phyloP scores from a whole-genome alignment of 1,140 invertebrate species.

The Hyphantria cunea region DNA sequence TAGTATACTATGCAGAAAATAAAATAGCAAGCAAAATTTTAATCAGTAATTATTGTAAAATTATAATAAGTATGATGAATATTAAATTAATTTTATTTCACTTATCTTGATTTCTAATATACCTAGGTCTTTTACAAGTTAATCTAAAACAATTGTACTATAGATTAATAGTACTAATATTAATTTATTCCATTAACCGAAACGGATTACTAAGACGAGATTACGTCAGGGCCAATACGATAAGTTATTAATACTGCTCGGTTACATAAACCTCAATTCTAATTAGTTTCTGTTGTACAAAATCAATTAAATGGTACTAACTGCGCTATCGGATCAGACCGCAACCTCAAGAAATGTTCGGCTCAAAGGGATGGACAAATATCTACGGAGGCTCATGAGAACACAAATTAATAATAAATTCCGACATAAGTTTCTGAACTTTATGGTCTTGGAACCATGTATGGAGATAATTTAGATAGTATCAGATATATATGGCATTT shows the following conservation, averaged over 20 bases:
- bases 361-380: conserved; percentile 59
- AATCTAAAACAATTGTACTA: no score
- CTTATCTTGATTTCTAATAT: no score
- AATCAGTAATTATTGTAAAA: no score
- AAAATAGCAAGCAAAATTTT: no score
- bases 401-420: conserved; percentile 34
- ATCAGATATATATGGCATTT: neutral
- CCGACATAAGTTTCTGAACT: conserved; percentile 16
- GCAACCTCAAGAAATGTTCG: conserved; percentile 65
- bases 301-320: conserved; percentile 77
- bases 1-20: no score
- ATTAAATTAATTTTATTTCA: no score
- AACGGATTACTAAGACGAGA: conserved; percentile 47
- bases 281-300: conserved; percentile 77
- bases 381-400: conserved; percentile 31
- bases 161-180: conserved; percentile 22
- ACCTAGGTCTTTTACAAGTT: no score
- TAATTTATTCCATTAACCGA: conserved; percentile 53
- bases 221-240: conserved; percentile 55
- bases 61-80: no score
- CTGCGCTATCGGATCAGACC: conserved; percentile 51
- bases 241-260: conserved; percentile 72
- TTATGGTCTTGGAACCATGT: neutral
- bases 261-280: conserved; percentile 76
- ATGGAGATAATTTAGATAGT: neutral